Evolutionary conservation across 2,888 invertebrate genomes (phyloP), one percentile per base, ranked within the genome.

Genomic region (Sesia apiformis): DNA sequence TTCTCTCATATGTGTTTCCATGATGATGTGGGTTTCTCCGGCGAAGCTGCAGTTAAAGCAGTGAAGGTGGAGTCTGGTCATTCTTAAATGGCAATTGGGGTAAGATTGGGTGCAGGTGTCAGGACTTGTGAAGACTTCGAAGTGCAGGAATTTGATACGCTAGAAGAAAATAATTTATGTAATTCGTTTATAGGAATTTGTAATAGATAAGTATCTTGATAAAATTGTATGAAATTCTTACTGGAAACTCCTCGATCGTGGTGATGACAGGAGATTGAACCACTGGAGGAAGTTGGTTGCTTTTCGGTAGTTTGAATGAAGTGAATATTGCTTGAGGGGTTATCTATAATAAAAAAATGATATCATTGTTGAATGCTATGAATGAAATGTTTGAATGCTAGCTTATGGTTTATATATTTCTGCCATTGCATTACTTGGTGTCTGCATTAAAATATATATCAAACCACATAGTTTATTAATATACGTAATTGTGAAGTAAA

Each of bases 261-360:
- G 80, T 65, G 46, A 87, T 83, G 4, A 81, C 82, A 3, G 90
- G 87, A 38, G 89, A 75, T 46, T 76, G 85, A 51, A 82, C 75
- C 7, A 82, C 65, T 7, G 84, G 81, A 46, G 88, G 82, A 57
- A 87, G 62, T 65, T 90, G 90, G 58, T 86, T 90, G 65, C 84
- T 84, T 83, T 96, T 97, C 23, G 97, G 97, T 59, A 97, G 90
- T 76, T 97, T 97, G 78, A 97, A 97, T 64, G 96, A 97, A 23
- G 97, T 97, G 77, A 97, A 97, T 64, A 97, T 96, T 0, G 97
- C 97, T 81, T 97, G 96, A 0, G 96, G 97, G 41, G 95, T 94
- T 1, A 92, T 86, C 87, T 93, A 73, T 40, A 70, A 78, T 59
- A 58, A 59, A 55, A 61, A 62, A 49, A 40, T 23, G 40, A 39